Percentiles rank a stretch among this genome's conserved stretches.
These are phyloP conservation scores for Mellivora capensis DNA, from an alignment of 2,113 vertebrate genomes.

Conservation along the genomic window DNA sequence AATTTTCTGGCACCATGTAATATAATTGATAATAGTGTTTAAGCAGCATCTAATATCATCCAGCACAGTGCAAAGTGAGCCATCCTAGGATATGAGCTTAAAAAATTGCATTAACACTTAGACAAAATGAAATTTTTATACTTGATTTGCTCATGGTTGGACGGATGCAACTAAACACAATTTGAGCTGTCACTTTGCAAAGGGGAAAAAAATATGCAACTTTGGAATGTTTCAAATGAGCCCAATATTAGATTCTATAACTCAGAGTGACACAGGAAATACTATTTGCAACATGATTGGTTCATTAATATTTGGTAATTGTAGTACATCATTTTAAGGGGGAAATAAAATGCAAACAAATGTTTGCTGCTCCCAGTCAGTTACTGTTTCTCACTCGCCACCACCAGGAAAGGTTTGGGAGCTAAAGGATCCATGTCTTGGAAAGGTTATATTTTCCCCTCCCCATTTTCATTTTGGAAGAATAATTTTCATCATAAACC, in stretches of 20 bases:
- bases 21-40: conserved; percentile 78
- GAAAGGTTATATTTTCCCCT: conserved; percentile 58
- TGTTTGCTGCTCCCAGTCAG: conserved; percentile 43
- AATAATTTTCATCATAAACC: conserved; percentile 84
- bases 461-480: conserved; percentile 80
- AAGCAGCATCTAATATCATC: conserved; percentile 75
- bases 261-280: conserved; percentile 78
- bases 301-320: conserved; percentile 80
- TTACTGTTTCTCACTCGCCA: conserved; percentile 15
- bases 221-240: conserved; percentile 78
- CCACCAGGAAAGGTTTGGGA: conserved; percentile 58
- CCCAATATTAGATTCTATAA: conserved; percentile 78
- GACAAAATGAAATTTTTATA: conserved; percentile 80
- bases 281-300: conserved; percentile 78
- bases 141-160: conserved; percentile 77
- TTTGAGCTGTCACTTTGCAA: conserved; percentile 76
- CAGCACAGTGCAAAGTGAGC: conserved; percentile 69
- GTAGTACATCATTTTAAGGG: conserved; percentile 76
- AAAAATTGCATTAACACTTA: conserved; percentile 80
- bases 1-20: conserved; percentile 69
- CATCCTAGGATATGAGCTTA: conserved; percentile 72
- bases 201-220: conserved; percentile 75
- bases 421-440: neutral
- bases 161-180: conserved; percentile 71
- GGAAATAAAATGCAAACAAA: conserved; percentile 72